phyloP scores from a whole-genome alignment of 2,888 invertebrate species.

The Pogonocherus hispidulus region DNA sequence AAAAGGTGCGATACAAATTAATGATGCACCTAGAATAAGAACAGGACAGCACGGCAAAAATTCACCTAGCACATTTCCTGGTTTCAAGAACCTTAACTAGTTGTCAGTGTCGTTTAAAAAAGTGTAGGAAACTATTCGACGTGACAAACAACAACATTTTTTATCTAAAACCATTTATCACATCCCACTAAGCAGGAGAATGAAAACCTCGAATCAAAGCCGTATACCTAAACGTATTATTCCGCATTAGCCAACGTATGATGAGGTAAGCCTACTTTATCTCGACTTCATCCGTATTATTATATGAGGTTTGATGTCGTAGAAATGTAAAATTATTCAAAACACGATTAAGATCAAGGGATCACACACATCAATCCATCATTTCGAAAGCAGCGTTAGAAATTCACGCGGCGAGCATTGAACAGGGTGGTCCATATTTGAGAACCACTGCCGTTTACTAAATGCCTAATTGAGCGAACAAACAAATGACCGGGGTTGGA shows the following conservation, averaged over 20 bases:
- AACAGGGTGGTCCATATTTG: background rate
- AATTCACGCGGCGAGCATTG: conserved; percentile 2
- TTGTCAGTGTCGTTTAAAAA: background rate
- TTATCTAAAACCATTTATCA: conserved; percentile 15
- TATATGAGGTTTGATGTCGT: conserved; percentile 17
- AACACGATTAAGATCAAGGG: conserved; percentile 16
- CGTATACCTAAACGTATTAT: background rate
- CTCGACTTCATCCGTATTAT: background rate
- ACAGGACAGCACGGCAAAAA: too few relatives aligned
- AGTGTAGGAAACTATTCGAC: background rate
- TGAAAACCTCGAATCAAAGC: background rate
- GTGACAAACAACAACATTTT: conserved; percentile 5
- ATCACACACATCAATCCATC: conserved; percentile 12
- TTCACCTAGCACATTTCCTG: background rate
- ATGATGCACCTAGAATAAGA: too few relatives aligned
- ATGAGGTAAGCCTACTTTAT: conserved; percentile 19
- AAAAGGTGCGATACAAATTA: too few relatives aligned
- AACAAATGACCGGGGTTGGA: too few relatives aligned
- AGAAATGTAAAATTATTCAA: conserved; percentile 29
- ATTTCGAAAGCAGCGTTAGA: conserved; percentile 9
- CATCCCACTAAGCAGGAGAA: conserved; percentile 4
- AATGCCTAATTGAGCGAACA: background rate
- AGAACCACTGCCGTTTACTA: too few relatives aligned
- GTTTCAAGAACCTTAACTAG: background rate
- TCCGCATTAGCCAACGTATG: conserved; percentile 3